Evolutionary conservation across 1,140 invertebrate species (phyloP).

Genomic region (Penaeus vannamei): DNA sequence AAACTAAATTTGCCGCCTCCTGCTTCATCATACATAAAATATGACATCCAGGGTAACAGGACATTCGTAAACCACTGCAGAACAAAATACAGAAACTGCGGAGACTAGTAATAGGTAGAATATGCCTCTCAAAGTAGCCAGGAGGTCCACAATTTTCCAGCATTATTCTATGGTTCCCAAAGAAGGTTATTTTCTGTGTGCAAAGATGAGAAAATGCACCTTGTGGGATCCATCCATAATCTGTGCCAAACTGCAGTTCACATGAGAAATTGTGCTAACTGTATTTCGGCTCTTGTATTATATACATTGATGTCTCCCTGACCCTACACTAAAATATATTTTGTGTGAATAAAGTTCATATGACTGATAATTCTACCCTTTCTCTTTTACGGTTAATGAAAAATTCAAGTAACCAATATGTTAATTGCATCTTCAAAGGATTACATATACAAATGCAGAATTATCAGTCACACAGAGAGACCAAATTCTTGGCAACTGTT

Average conservation of each 20-base stretch:
- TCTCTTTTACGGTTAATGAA: neutral
- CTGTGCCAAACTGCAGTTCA: slow-evolving; percentile 50
- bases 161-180: slow-evolving; percentile 36
- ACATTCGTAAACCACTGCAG: slow-evolving; percentile 60
- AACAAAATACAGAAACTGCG: slow-evolving; percentile 60
- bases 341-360: slow-evolving; percentile 53
- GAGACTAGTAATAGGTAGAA: slow-evolving; percentile 64
- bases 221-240: slow-evolving; percentile 35
- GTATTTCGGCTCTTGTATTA: slow-evolving; percentile 58
- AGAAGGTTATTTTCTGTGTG: slow-evolving; percentile 15
- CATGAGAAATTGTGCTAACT: slow-evolving; percentile 60
- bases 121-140: slow-evolving; percentile 60
- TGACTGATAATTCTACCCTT: slow-evolving; percentile 58
- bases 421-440: no score
- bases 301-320: slow-evolving; percentile 58
- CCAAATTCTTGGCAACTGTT: slow-evolving; percentile 58
- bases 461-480: slow-evolving; percentile 55
- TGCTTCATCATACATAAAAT: slow-evolving; percentile 54
- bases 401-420: no score
- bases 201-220: slow-evolving; percentile 22
- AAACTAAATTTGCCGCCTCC: slow-evolving; percentile 56
- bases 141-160: slow-evolving; percentile 47
- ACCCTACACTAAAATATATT: slow-evolving; percentile 62
- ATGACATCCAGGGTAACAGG: slow-evolving; percentile 52
- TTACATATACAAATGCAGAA: neutral